Evolutionary conservation across 53 echinoderm and acorn worm species (phyloP).

Genomic region (Paracentrotus lividus): DNA sequence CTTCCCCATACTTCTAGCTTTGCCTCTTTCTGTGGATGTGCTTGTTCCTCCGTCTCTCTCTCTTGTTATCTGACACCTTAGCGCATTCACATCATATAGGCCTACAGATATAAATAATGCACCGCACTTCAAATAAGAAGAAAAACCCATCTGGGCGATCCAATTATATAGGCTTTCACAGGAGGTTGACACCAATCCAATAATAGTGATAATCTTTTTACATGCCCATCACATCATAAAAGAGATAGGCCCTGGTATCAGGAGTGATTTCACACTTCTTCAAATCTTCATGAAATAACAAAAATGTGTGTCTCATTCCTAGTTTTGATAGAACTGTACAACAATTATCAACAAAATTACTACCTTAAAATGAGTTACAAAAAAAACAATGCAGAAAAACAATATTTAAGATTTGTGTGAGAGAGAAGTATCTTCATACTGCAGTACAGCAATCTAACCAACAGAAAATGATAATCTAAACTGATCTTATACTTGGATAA

Average conservation of each 20-base stretch:
- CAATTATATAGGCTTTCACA: not conserved
- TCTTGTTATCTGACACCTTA: not conserved
- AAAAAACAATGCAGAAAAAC: too few relatives aligned
- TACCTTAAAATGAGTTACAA: too few relatives aligned
- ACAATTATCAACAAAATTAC: too few relatives aligned
- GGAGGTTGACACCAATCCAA: not conserved
- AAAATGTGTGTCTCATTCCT: too few relatives aligned
- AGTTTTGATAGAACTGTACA: too few relatives aligned
- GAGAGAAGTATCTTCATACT: too few relatives aligned
- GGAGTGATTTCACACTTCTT: not conserved
- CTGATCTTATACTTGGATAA: too few relatives aligned
- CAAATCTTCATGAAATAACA: not conserved
- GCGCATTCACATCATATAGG: not conserved
- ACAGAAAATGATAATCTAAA: too few relatives aligned
- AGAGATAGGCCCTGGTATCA: not conserved
- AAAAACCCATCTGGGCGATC: not conserved
- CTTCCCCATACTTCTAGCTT: not conserved
- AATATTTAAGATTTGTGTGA: too few relatives aligned
- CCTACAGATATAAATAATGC: not conserved
- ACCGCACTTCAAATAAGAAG: not conserved
- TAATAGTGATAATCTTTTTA: conserved; percentile 12
- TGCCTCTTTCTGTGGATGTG: not conserved
- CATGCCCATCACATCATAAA: not conserved
- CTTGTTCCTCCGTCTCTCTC: not conserved
- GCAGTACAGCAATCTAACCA: too few relatives aligned